These are phyloP conservation scores for Cyrtonyx montezumae DNA, from an alignment of 2,113 vertebrate genomes.

Conservation along the genomic window DNA sequence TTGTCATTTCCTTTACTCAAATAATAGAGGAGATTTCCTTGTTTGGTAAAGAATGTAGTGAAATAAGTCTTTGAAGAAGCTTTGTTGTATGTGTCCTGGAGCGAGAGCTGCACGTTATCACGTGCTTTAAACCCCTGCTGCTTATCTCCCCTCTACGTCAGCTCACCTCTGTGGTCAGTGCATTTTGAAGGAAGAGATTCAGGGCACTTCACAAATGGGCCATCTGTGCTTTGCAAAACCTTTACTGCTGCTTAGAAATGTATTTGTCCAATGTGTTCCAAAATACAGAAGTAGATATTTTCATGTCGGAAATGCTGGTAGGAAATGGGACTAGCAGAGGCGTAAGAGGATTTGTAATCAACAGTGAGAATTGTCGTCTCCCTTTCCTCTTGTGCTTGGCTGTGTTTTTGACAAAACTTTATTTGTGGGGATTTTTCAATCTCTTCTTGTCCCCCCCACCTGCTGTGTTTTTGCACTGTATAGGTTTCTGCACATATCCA, in stretches of 20 bases:
- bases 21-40: constrained; percentile 64
- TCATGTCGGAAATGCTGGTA: not conserved
- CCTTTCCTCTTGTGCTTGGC: not conserved
- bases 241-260: not conserved
- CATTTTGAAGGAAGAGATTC: not conserved
- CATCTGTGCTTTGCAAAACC: not conserved
- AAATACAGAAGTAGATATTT: not conserved
- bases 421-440: not conserved
- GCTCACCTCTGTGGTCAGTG: not conserved
- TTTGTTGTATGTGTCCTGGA: constrained; percentile 13
- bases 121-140: not conserved
- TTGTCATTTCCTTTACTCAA: constrained; percentile 55
- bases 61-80: constrained; percentile 50
- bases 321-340: not conserved
- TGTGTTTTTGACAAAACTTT: not conserved
- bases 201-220: not conserved
- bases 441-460: not conserved
- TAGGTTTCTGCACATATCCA: not conserved
- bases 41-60: constrained; percentile 39
- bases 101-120: not conserved
- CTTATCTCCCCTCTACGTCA: constrained; percentile 11
- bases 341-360: not conserved
- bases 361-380: not conserved
- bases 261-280: not conserved
- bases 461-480: not conserved